phyloP scores from a whole-genome alignment of 1,140 invertebrate species.

The Holotrichia oblita region DNA sequence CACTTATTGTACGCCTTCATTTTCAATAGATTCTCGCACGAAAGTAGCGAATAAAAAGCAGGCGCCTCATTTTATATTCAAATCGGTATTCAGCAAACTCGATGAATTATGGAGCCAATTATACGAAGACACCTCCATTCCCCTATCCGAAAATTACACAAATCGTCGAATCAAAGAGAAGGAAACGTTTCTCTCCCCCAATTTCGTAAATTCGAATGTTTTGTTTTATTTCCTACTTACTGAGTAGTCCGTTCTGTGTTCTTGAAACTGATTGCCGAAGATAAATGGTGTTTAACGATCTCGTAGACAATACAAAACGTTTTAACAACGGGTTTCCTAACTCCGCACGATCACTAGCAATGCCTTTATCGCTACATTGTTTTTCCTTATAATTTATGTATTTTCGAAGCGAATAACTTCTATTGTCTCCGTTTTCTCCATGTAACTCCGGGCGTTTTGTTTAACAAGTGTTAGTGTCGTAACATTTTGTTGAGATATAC shows the following conservation, averaged over 20 bases:
- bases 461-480: not conserved
- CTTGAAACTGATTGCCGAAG: constrained; percentile 26
- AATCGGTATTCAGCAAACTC: constrained; percentile 20
- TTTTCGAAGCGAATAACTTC: constrained; percentile 16
- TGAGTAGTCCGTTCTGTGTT: constrained; percentile 25
- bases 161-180: constrained; percentile 27
- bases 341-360: constrained; percentile 16
- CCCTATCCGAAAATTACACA: constrained; percentile 31
- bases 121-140: constrained; percentile 26
- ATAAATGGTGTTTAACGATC: constrained; percentile 32
- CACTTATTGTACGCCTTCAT: constrained; percentile 22
- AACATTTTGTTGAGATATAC: not conserved
- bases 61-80: constrained; percentile 27
- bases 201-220: constrained; percentile 27
- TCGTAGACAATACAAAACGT: constrained; percentile 29
- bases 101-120: constrained; percentile 32
- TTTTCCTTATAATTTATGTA: constrained; percentile 29
- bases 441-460: not conserved
- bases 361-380: constrained; percentile 32
- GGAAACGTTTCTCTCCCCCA: not conserved
- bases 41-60: constrained; percentile 26
- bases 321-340: constrained; percentile 29
- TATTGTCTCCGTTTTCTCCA: not conserved
- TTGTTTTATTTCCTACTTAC: constrained; percentile 19
- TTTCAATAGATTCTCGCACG: not conserved